These are phyloP conservation scores for Sparidentex hasta DNA, from an alignment of 2,797 vertebrate species.

Conservation along the genomic window DNA sequence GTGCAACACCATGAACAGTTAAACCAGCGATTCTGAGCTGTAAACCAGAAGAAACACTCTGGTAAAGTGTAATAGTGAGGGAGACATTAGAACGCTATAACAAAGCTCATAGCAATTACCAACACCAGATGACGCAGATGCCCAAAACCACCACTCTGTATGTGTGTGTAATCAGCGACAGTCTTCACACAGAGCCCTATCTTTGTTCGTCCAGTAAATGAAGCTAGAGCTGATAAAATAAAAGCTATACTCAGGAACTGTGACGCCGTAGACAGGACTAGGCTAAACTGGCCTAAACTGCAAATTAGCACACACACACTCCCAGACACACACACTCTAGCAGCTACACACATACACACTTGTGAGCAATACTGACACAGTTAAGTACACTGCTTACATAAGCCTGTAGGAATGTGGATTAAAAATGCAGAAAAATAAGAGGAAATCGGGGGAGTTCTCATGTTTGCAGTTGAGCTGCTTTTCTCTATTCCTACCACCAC, in stretches of 20 bases:
- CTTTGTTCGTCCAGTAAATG: conserved; percentile 62
- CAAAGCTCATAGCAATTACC: conserved; percentile 74
- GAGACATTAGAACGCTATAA: conserved; percentile 58
- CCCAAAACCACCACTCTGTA: conserved; percentile 54
- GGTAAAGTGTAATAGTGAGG: conserved; percentile 48
- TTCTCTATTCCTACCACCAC: background rate
- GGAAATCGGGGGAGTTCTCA: conserved; percentile 16
- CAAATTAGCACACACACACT: conserved; percentile 17
- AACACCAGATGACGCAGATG: conserved; percentile 76
- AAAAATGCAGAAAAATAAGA: conserved; percentile 54
- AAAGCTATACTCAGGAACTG: conserved; percentile 45
- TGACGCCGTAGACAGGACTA: conserved; percentile 27
- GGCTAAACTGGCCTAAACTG: conserved; percentile 48
- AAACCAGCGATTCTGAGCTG: conserved; percentile 43
- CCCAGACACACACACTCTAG: conserved; percentile 13
- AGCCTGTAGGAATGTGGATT: conserved; percentile 65
- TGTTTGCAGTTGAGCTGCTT: conserved; percentile 27
- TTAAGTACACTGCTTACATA: conserved; percentile 60
- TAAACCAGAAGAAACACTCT: conserved; percentile 47
- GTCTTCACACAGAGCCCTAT: conserved; percentile 41
- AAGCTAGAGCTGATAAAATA: conserved; percentile 62
- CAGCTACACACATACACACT: conserved; percentile 22
- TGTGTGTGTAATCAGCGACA: conserved; percentile 45
- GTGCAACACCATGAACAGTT: background rate
- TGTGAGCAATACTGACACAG: conserved; percentile 41